A percentile compares a stretch with the other conserved stretches of the same genome.
These are phyloP conservation scores for Ametastegia equiseti DNA, from an alignment of 2,888 invertebrate genomes.

Conservation along the genomic window DNA sequence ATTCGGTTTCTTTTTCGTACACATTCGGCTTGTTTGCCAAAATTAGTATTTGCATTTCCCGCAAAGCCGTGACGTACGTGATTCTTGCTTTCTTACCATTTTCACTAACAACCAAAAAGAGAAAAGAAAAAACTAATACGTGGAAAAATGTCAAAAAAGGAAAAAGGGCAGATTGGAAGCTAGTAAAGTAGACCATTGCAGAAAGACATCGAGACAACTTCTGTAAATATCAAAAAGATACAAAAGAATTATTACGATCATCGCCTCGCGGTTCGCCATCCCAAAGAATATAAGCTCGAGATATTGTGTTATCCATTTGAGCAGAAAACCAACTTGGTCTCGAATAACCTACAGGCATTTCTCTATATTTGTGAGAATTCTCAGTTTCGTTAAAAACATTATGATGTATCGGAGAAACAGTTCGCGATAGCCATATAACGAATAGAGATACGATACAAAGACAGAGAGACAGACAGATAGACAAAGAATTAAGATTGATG, in stretches of 20 bases:
- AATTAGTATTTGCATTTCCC: not conserved
- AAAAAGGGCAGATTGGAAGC: not conserved
- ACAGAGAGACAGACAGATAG: not conserved
- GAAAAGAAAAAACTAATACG: not conserved
- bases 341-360: not conserved
- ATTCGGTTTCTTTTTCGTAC: not conserved
- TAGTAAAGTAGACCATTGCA: not conserved
- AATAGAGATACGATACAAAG: not conserved
- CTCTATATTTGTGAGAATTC: not conserved
- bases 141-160: too few species aligned
- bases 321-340: not conserved
- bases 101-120: not conserved
- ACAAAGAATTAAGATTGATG: conserved; percentile 20
- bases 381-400: not conserved
- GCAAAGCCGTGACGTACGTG: not conserved
- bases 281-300: not conserved
- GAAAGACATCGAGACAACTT: not conserved
- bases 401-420: not conserved
- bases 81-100: not conserved
- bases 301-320: not conserved
- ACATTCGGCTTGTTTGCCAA: not conserved
- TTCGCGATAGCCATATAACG: not conserved
- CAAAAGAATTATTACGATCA: not conserved
- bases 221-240: not conserved
- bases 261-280: not conserved